These are phyloP conservation scores for Esox masquinongy DNA, from an alignment of 2,797 vertebrate species.

Conservation along the genomic window DNA sequence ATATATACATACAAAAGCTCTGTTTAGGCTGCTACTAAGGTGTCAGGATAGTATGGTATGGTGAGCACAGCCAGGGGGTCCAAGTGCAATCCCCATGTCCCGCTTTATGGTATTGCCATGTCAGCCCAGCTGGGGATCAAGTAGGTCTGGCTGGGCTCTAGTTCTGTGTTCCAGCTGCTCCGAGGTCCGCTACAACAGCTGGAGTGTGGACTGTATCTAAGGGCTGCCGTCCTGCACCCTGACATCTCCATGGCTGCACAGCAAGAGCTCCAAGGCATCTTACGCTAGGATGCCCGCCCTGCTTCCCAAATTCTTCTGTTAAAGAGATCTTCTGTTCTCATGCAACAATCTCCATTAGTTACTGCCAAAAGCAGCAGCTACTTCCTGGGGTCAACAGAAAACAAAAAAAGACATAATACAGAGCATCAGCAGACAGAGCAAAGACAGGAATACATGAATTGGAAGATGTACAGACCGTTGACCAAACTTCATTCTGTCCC, in stretches of 20 bases:
- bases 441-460: no score
- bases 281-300: slow-evolving; percentile 55
- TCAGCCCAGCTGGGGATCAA: slow-evolving; percentile 41
- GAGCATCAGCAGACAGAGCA: no score
- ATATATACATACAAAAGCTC: no score
- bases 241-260: slow-evolving; percentile 65
- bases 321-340: slow-evolving; percentile 26
- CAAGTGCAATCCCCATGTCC: no score
- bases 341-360: slow-evolving; percentile 33
- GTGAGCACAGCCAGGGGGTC: no score
- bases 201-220: slow-evolving; percentile 49
- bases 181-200: slow-evolving; percentile 60
- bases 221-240: slow-evolving; percentile 45
- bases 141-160: slow-evolving; percentile 23
- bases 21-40: no score
- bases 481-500: background rate
- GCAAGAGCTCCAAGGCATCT: slow-evolving; percentile 62
- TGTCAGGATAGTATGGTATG: no score
- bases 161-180: slow-evolving; percentile 50
- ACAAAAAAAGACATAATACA: no score
- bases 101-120: slow-evolving; percentile 42
- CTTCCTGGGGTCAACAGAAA: background rate
- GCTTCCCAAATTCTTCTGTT: slow-evolving; percentile 54
- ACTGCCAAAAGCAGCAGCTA: no score
- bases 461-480: background rate